These are phyloP conservation scores for Clamator glandarius DNA, from an alignment of 2,797 vertebrate species.

Conservation along the genomic window DNA sequence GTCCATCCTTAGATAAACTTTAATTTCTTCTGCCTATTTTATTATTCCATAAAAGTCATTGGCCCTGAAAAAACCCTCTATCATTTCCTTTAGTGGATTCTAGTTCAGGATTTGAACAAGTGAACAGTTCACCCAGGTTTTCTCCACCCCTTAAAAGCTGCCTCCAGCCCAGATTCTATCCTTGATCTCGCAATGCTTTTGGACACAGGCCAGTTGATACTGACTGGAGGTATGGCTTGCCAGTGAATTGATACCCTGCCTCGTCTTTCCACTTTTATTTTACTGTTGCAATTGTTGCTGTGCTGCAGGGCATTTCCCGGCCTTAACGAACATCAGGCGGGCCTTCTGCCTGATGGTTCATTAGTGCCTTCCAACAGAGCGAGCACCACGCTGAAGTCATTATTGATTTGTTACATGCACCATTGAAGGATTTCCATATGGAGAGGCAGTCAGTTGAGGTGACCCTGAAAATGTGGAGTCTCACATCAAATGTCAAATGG, in stretches of 20 bases:
- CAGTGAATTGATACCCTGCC: neutral
- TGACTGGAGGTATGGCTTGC: neutral
- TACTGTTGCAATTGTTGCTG: neutral
- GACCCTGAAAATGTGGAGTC: neutral
- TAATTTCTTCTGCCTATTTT: neutral
- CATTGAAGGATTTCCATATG: neutral
- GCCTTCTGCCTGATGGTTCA: neutral
- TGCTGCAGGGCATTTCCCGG: conserved; percentile 17
- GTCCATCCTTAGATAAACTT: neutral
- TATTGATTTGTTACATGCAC: neutral
- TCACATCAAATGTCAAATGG: neutral
- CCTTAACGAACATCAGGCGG: neutral
- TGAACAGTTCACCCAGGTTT: neutral
- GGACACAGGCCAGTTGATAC: neutral
- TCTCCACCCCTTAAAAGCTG: neutral
- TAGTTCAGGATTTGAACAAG: neutral
- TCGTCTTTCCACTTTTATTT: neutral
- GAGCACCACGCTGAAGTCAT: neutral
- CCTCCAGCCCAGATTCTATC: neutral
- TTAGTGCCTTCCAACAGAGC: conserved; percentile 12
- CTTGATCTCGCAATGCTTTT: neutral
- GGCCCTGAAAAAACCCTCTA: neutral
- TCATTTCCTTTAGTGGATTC: neutral
- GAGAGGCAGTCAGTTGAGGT: neutral
- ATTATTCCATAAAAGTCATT: neutral